A percentile compares a stretch with the other conserved stretches of the same genome.
Evolutionary conservation across 2,888 invertebrate species (phyloP).

Genomic region (Sepioteuthis lessoniana): DNA sequence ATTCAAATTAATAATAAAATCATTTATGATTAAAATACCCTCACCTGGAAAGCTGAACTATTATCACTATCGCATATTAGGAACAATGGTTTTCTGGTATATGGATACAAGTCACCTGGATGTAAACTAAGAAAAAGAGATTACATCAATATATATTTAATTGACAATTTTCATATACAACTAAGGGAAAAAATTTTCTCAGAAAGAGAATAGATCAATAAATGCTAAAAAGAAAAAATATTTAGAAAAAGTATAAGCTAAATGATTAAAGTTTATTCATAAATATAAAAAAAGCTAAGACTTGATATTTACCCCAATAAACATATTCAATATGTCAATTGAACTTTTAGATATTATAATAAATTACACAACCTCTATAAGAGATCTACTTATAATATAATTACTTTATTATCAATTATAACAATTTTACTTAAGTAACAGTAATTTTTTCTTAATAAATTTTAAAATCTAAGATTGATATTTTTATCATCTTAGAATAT

Average conservation of each 20-base stretch:
- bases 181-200: neutral
- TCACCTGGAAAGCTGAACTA: slow-evolving; percentile 82
- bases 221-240: neutral
- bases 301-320: no score
- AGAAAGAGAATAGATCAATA: neutral
- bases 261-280: no score
- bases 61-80: slow-evolving; percentile 96
- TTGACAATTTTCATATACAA: neutral
- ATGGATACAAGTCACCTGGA: slow-evolving; percentile 94
- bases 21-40: neutral
- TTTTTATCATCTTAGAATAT: neutral
- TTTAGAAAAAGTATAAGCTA: neutral
- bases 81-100: slow-evolving; percentile 92
- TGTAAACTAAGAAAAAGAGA: slow-evolving; percentile 79
- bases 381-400: no score
- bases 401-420: no score
- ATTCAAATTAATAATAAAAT: no score
- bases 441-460: no score
- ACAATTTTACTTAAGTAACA: no score
- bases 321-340: neutral
- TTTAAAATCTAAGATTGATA: no score
- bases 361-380: neutral
- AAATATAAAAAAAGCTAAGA: no score
- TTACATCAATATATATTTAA: neutral
- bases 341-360: neutral